Evolutionary conservation across 2,888 invertebrate species (phyloP).

Genomic region (Habrosyne pyritoides): DNA sequence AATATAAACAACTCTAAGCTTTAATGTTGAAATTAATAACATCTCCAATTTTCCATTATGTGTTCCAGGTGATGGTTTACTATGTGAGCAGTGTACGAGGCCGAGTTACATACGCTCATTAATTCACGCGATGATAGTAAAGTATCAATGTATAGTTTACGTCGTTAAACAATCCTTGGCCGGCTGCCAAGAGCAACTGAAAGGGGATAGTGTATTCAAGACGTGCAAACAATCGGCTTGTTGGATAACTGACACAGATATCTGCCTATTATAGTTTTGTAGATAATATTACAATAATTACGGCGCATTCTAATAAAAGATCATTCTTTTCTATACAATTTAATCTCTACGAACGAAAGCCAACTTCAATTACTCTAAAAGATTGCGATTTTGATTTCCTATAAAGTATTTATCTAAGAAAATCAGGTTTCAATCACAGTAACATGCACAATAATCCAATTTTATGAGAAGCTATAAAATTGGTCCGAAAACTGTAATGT

Average conservation of each 20-base stretch:
- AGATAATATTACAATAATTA: not conserved
- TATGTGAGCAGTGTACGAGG: slow-evolving; percentile 15
- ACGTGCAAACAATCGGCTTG: slow-evolving; percentile 49
- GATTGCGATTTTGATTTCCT: not conserved
- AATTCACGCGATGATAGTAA: slow-evolving; percentile 42
- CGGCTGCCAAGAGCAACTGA: slow-evolving; percentile 40
- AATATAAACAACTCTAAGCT: slow-evolving; percentile 31
- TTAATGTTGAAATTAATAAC: slow-evolving; percentile 34
- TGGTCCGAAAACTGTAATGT: slow-evolving; percentile 19
- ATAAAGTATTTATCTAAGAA: not conserved
- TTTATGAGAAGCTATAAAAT: slow-evolving; percentile 33
- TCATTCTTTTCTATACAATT: not conserved
- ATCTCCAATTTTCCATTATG: slow-evolving; percentile 15
- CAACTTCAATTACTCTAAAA: not conserved
- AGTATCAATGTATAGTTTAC: slow-evolving; percentile 53
- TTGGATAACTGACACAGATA: slow-evolving; percentile 37
- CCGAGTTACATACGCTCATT: slow-evolving; percentile 30
- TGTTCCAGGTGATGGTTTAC: slow-evolving; percentile 15
- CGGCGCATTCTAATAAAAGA: not conserved
- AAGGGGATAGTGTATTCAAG: slow-evolving; percentile 38
- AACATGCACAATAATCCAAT: slow-evolving; percentile 30
- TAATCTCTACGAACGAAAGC: not conserved
- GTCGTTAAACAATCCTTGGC: slow-evolving; percentile 51
- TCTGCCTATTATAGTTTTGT: slow-evolving; percentile 14
- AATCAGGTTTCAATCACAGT: slow-evolving; percentile 29